phyloP scores from a whole-genome alignment of 2,797 vertebrate genomes.

The Picus viridis region DNA sequence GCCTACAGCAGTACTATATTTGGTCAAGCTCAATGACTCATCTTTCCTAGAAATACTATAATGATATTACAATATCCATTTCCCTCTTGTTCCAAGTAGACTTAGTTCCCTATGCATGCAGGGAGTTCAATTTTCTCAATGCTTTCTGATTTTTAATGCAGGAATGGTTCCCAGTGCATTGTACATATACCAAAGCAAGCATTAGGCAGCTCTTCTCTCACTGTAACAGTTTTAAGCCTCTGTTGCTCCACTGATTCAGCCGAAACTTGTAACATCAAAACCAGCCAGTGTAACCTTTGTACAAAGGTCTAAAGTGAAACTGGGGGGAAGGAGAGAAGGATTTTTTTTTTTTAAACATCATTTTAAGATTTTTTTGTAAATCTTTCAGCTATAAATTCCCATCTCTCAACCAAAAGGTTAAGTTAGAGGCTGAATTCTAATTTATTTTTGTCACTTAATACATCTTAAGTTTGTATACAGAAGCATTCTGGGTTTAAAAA shows the following conservation, averaged over 20 bases:
- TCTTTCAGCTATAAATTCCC: not conserved
- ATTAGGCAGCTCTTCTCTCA: not conserved
- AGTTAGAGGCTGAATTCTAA: not conserved
- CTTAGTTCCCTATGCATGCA: constrained; percentile 27
- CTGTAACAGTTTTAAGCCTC: not conserved
- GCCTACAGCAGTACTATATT: constrained; percentile 48
- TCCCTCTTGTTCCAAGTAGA: constrained; percentile 47
- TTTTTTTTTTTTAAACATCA: not conserved
- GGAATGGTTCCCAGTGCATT: constrained; percentile 13
- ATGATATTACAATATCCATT: constrained; percentile 66
- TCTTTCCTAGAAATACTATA: constrained; percentile 78
- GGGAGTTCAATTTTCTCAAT: constrained; percentile 35
- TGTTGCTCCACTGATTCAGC: not conserved
- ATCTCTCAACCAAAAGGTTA: not conserved
- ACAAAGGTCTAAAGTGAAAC: not conserved
- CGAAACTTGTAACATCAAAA: not conserved
- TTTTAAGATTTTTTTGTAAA: not conserved
- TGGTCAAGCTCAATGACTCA: constrained; percentile 69
- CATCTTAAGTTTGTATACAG: not conserved
- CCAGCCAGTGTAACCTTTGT: not conserved
- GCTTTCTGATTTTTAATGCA: constrained; percentile 28
- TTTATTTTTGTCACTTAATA: not conserved
- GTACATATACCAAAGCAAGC: not conserved
- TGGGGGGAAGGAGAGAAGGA: not conserved
- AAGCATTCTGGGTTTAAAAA: not conserved